Evolutionary conservation across 2,113 vertebrate species (phyloP).

Genomic region (Dromas ardeola): DNA sequence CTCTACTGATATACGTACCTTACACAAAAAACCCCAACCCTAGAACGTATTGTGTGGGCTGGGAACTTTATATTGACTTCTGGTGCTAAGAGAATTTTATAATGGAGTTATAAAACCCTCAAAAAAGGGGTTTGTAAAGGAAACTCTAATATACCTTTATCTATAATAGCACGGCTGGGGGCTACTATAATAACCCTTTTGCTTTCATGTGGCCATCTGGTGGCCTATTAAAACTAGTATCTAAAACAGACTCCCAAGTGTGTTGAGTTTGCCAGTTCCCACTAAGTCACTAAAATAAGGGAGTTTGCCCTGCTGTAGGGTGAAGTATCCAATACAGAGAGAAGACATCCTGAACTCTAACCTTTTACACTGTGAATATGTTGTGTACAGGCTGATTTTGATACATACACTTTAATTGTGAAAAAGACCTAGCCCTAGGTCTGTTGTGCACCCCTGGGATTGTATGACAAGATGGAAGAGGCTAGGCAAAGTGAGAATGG

Average conservation of each 20-base stretch:
- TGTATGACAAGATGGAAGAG: slow-evolving; percentile 56
- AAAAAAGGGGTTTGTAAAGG: slow-evolving; percentile 63
- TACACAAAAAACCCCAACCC: neutral
- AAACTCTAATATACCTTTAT: slow-evolving; percentile 77
- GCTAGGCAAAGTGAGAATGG: slow-evolving; percentile 19
- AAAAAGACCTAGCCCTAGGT: slow-evolving; percentile 1
- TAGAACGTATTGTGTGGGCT: slow-evolving; percentile 52
- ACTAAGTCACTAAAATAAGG: slow-evolving; percentile 75
- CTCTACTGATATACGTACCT: neutral
- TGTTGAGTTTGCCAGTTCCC: slow-evolving; percentile 75
- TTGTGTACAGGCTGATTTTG: slow-evolving; percentile 50
- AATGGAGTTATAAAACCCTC: slow-evolving; percentile 68
- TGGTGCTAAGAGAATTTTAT: slow-evolving; percentile 54
- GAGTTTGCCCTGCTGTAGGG: slow-evolving; percentile 56
- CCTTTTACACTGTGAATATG: slow-evolving; percentile 24
- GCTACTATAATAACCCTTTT: slow-evolving; percentile 80
- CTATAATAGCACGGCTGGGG: slow-evolving; percentile 77
- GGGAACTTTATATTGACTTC: slow-evolving; percentile 63
- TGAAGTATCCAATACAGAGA: slow-evolving; percentile 49
- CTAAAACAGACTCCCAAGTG: slow-evolving; percentile 78
- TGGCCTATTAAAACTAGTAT: slow-evolving; percentile 80
- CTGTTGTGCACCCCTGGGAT: slow-evolving; percentile 48
- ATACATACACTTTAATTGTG: slow-evolving; percentile 24
- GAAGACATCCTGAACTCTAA: slow-evolving; percentile 50
- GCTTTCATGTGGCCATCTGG: slow-evolving; percentile 83